A percentile compares a stretch with the other conserved stretches of the same genome.
phyloP scores from a whole-genome alignment of 2,888 invertebrate species.

The Chymomyza fuscimana region DNA sequence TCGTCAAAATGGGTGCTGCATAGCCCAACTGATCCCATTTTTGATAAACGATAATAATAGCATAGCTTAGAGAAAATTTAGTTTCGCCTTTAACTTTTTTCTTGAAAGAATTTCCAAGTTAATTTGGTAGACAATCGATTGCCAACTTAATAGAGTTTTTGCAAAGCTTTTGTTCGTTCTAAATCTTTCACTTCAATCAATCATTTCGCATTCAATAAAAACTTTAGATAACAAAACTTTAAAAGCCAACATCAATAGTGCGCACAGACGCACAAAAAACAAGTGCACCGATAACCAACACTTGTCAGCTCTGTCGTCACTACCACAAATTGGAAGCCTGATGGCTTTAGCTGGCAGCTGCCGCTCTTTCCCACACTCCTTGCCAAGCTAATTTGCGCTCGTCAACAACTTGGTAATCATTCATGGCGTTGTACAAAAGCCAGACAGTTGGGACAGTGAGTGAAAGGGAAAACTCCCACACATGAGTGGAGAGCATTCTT shows the following conservation, averaged over 20 bases:
- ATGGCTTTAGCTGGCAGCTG: background rate
- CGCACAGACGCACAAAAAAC: background rate
- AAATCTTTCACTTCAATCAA: background rate
- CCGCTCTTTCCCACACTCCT: background rate
- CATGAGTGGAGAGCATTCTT: background rate
- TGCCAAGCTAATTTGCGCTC: constrained; percentile 52
- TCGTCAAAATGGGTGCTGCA: no score
- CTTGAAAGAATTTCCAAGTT: background rate
- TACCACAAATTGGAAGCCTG: background rate
- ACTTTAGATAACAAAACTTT: background rate
- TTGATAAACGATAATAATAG: no score
- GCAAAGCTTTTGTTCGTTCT: background rate
- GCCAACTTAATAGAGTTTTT: background rate
- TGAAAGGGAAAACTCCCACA: background rate
- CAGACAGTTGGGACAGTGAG: constrained; percentile 15
- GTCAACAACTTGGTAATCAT: constrained; percentile 61
- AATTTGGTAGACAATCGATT: background rate
- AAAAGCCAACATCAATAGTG: background rate
- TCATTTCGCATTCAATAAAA: background rate
- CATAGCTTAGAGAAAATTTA: no score
- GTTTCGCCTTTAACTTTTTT: no score
- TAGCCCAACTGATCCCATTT: no score
- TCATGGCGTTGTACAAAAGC: constrained; percentile 41
- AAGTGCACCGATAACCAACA: background rate
- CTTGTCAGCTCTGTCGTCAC: background rate